Base-by-base conservation (phyloP, 2,113 vertebrate species). In the Axis porcinus region DNA sequence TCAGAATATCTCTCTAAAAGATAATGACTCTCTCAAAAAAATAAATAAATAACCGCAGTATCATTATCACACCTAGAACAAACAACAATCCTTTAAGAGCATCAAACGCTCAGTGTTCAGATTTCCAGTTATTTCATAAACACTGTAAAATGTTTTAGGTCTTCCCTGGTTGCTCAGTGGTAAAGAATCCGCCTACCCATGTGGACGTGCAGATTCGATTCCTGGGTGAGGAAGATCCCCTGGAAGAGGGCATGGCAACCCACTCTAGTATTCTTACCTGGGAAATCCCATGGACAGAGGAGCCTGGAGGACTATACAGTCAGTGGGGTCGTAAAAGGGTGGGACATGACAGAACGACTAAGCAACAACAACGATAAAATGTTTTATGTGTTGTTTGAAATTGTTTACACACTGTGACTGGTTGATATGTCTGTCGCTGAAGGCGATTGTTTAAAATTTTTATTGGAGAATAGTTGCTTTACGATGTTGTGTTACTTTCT, bases 41-140 rank as follows among this genome's bases (percentile, higher is more conserved):
- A 76, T 74, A 14, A 19, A 50, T 50, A 14, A 89, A 78, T 25
- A 89, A 62, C 62, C 64, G n/a, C 47, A 76, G 30, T 62, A 27
- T 25, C 84, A 95, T 96, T 87, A 95, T 97, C 92, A 95, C 74
- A 78, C 58, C 86, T 95, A 52, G 74, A 82, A 28, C 86, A 43
- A 28, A 40, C 30, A 86, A 62, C 45, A 36, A 16, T 40, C 91
- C 43, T 79, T 78, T 43, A 74, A 60, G 55, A 76, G 40, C 79
- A 55, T 45, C 55, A 94, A 86, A 64, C 82, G 11, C 47, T 93
- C 17, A 25, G 82, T 30, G 50, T 79, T 87, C 67, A 79, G 62
- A 57, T 74, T 81, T 85, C 28, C 19, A 47, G 0, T 74, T 79
- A 81, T 86, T 50, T 89, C 47, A 74, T 52, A 90, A 90, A 96